phyloP scores from a whole-genome alignment of 2,113 vertebrate genomes.

The Chaetura pelagica region DNA sequence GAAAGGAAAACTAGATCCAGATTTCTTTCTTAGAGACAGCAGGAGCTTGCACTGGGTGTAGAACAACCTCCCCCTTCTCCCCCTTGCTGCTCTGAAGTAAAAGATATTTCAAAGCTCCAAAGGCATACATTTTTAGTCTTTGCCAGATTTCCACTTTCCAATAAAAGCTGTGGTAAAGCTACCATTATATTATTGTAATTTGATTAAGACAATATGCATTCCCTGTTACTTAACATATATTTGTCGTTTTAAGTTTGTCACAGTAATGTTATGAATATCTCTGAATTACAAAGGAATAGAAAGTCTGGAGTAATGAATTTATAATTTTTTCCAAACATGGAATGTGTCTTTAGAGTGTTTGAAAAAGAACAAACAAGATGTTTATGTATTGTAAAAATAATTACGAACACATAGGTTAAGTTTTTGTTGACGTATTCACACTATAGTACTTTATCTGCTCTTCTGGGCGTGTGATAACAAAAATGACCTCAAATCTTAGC shows the following conservation, averaged over 20 bases:
- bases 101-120: not conserved
- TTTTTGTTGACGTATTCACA: not conserved
- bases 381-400: not conserved
- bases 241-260: not conserved
- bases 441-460: not conserved
- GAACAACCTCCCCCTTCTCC: too few relatives aligned
- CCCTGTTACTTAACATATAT: not conserved
- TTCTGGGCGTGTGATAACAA: not conserved
- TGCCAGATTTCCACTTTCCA: not conserved
- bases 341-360: not conserved
- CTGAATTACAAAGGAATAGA: not conserved
- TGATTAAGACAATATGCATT: not conserved
- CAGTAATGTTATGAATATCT: not conserved
- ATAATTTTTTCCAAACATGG: not conserved
- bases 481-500: not conserved
- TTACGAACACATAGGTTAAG: not conserved
- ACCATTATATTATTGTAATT: not conserved
- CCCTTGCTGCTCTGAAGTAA: not conserved
- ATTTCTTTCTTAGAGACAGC: not conserved
- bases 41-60: not conserved
- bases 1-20: slow-evolving; percentile 17
- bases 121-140: not conserved
- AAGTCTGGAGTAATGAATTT: not conserved
- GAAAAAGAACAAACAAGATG: not conserved
- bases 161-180: not conserved